phyloP scores from a whole-genome alignment of 2,113 vertebrate genomes.

The Grantiella picta region DNA sequence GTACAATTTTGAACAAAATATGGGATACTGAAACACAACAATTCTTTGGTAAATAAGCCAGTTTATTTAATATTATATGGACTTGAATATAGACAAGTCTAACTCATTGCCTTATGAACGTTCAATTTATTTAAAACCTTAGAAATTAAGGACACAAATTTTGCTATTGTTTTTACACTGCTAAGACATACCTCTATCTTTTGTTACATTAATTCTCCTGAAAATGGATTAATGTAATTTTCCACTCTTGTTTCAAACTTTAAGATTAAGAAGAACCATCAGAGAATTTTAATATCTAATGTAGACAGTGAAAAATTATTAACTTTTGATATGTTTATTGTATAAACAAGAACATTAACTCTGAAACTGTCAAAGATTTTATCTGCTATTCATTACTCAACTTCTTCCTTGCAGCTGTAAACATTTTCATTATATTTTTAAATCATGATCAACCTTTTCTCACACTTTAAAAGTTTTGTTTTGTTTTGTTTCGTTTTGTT shows the following conservation, averaged over 20 bases:
- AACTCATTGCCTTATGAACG: neutral
- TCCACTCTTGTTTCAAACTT: neutral
- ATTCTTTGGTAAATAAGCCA: neutral
- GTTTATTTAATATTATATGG: neutral
- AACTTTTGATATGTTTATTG: neutral
- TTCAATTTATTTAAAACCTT: neutral
- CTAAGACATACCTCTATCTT: neutral
- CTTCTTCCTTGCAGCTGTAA: neutral
- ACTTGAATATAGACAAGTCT: neutral
- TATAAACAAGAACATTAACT: neutral
- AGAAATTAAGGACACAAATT: neutral
- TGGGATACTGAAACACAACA: fast-evolving
- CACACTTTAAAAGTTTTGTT: neutral
- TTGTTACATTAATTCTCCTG: neutral
- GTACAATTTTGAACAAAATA: neutral
- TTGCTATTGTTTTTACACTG: neutral
- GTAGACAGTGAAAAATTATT: neutral
- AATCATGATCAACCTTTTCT: neutral
- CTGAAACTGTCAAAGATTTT: neutral
- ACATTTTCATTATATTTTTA: neutral
- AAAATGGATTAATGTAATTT: neutral
- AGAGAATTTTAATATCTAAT: neutral
- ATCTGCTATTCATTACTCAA: neutral
- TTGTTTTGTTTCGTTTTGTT: neutral
- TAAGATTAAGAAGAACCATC: neutral